A percentile compares a stretch with the other conserved stretches of the same genome.
Conservation (phyloP, 2,113 vertebrate genomes). For the Pelvicachromis taeniatus region DNA sequence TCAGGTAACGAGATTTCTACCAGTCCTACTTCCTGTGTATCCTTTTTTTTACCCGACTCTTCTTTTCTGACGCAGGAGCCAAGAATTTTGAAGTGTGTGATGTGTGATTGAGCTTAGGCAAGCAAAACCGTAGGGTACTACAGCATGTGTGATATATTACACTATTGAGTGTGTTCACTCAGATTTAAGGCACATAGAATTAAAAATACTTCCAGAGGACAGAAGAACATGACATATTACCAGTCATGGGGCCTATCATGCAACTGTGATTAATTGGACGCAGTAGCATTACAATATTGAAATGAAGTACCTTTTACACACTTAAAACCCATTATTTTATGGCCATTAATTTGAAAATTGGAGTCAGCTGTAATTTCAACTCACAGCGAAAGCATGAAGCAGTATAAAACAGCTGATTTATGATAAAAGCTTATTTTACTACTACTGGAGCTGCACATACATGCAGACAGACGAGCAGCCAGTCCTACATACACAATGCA, state of each 20-base stretch:
- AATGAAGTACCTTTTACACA: slow-evolving; percentile 61
- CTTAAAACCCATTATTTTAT: slow-evolving; percentile 60
- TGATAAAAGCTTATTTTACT: slow-evolving; percentile 63
- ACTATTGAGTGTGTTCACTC: slow-evolving; percentile 55
- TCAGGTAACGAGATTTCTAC: background rate
- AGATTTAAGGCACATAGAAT: slow-evolving; percentile 62
- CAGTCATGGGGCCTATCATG: slow-evolving; percentile 24
- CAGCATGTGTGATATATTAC: slow-evolving; percentile 47
- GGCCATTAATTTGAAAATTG: slow-evolving; percentile 56
- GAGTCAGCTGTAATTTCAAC: slow-evolving; percentile 37
- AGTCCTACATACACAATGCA: background rate
- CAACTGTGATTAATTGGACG: slow-evolving; percentile 42
- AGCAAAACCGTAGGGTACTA: slow-evolving; percentile 34
- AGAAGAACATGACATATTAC: slow-evolving; percentile 42
- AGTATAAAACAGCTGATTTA: slow-evolving; percentile 50
- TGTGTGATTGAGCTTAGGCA: slow-evolving; percentile 50
- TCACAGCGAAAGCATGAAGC: slow-evolving; percentile 11
- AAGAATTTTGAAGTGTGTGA: slow-evolving; percentile 31
- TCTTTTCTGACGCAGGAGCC: background rate
- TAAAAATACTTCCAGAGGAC: slow-evolving; percentile 48
- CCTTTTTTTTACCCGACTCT: background rate
- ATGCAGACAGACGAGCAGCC: background rate
- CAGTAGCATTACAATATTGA: slow-evolving; percentile 51
- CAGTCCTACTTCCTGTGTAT: background rate
- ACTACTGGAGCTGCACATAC: background rate